Percentiles rank a stretch among this genome's conserved stretches.
phyloP scores from a whole-genome alignment of 2,888 invertebrate genomes.

The Erebia epiphron region DNA sequence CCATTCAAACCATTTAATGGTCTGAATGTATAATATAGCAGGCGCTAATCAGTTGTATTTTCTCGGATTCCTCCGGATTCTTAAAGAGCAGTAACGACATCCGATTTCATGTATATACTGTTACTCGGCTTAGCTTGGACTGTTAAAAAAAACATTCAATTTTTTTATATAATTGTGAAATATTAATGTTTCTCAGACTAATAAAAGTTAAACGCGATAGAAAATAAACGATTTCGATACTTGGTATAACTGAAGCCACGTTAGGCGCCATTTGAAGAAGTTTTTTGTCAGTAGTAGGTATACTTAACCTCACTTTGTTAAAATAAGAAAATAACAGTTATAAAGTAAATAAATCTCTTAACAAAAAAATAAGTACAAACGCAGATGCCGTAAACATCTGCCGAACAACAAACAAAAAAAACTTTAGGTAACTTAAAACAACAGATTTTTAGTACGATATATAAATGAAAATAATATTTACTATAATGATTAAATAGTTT shows the following conservation, averaged over 20 bases:
- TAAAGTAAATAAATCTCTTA: slow-evolving; percentile 1
- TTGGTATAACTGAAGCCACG: neutral
- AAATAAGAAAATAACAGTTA: neutral
- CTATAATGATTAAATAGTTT: neutral
- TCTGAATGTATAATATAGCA: no score
- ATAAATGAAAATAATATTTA: neutral
- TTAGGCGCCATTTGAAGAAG: neutral
- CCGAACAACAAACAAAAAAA: slow-evolving; percentile 6
- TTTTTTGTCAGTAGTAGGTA: neutral
- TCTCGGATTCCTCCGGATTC: no score
- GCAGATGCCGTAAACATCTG: neutral
- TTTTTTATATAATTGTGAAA: no score
- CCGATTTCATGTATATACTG: no score
- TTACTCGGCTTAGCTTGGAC: no score
- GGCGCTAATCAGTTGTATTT: neutral
- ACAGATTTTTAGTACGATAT: neutral
- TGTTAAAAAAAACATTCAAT: no score
- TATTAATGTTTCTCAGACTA: no score
- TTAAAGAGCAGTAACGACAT: no score
- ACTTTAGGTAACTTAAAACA: neutral
- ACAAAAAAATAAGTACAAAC: slow-evolving; percentile 1
- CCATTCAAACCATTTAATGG: no score
- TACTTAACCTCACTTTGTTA: no score
- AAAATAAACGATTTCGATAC: neutral
- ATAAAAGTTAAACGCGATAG: neutral